Conservation (phyloP, 2,888 invertebrate species). For the Leptogaster cylindrica region DNA sequence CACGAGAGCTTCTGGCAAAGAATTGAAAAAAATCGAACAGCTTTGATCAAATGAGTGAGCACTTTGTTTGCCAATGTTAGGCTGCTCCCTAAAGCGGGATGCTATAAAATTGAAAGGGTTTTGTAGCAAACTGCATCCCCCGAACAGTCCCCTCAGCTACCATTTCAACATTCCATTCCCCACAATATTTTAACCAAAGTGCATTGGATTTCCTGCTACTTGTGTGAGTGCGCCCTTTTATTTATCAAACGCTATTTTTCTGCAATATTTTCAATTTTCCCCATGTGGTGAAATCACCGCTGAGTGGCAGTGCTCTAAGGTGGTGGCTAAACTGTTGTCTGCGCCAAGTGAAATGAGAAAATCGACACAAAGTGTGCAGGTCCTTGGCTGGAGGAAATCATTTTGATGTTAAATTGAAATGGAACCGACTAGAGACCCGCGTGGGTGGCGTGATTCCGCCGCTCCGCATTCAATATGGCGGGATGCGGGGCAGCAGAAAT, state of each 20-base stretch:
- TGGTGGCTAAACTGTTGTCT: constrained; percentile 37
- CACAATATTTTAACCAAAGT: constrained; percentile 40
- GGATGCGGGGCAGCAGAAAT: too few species aligned
- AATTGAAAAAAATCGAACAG: constrained; percentile 16
- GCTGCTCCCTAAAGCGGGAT: constrained; percentile 2
- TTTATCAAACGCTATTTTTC: constrained; percentile 36
- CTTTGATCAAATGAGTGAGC: constrained; percentile 27
- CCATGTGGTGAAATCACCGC: constrained; percentile 45
- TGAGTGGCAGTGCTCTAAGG: constrained; percentile 38
- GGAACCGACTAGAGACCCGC: constrained; percentile 14
- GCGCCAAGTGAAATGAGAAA: constrained; percentile 39
- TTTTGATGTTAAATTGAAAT: constrained; percentile 37
- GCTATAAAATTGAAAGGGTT: constrained; percentile 14
- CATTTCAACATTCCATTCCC: too few species aligned
- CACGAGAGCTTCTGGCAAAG: background rate
- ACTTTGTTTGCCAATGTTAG: constrained; percentile 31
- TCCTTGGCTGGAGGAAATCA: constrained; percentile 13
- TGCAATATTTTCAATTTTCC: constrained; percentile 46
- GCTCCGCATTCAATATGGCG: background rate
- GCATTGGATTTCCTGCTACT: constrained; percentile 27
- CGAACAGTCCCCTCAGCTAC: too few species aligned
- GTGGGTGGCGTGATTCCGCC: constrained; percentile 3
- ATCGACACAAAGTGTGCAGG: constrained; percentile 28
- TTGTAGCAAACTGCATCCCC: constrained; percentile 10
- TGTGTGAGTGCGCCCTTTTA: constrained; percentile 43